Evolutionary conservation across 2,888 invertebrate species (phyloP).

Genomic region (Drosophila acutilabella): DNA sequence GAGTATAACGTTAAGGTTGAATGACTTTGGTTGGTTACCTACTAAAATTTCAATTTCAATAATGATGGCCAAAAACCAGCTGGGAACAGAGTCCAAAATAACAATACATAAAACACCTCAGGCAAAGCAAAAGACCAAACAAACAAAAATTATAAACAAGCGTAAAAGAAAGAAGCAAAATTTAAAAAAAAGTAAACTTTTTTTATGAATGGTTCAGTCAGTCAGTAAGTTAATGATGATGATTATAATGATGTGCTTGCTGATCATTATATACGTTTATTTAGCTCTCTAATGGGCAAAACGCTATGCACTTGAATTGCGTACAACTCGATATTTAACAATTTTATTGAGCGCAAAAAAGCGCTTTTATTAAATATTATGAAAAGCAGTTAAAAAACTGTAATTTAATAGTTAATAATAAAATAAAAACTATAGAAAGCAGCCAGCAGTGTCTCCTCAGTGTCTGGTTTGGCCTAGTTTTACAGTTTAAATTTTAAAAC

Average conservation of each 20-base stretch:
- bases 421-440: conserved; percentile 2
- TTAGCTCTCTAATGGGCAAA: conserved; percentile 49
- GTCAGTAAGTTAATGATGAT: conserved; percentile 77
- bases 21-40: conserved; percentile 58
- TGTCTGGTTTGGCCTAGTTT: conserved; percentile 64
- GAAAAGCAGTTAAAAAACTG: conserved; percentile 21
- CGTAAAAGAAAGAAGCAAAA: conserved; percentile 39
- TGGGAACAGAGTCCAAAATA: conserved; percentile 21
- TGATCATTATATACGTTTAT: conserved; percentile 59
- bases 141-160: conserved; percentile 48
- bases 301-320: conserved; percentile 14
- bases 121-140: conserved; percentile 35
- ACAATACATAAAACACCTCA: conserved; percentile 31
- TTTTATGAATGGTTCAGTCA: conserved; percentile 52
- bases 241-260: conserved; percentile 61
- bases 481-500: conserved; percentile 36
- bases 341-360: conserved; percentile 55
- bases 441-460: conserved; percentile 30
- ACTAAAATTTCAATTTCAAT: conserved; percentile 67
- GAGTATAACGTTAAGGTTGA: conserved; percentile 64
- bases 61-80: conserved; percentile 38
- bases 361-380: conserved; percentile 5
- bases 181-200: conserved; percentile 22
- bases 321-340: conserved; percentile 12
- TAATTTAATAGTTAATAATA: not conserved